Evolutionary conservation across 1,140 invertebrate genomes (phyloP), one percentile per base, ranked within the genome.

Genomic region (Diuraphis noxia): DNA sequence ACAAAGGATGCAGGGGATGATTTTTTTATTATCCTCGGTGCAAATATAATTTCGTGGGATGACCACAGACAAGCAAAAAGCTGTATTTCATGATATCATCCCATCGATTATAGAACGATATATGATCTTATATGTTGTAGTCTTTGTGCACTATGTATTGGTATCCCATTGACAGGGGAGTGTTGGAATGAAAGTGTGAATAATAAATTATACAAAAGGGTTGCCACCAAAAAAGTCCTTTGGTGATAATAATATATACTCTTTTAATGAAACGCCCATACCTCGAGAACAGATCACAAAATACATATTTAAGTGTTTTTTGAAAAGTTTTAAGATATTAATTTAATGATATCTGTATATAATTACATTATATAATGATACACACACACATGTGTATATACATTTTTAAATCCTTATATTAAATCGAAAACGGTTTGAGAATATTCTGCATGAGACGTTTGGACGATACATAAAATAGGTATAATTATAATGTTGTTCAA

Each of bases 171-270:
- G 77, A 79, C 77, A 79, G 34, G 34, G 21, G 77, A 79, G 34
- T 79, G 34, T 79, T 38, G 72, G 72, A 34, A 19, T 34, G 34
- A 79, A 79, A 79, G 34, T 38, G 34, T 79, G 77, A 79, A 79
- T 38, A 79, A 79, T 79, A 79, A 79, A 79, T 79, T 79, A 38
- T 21, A 38, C 77, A 79, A 79, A 79, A 38, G 77, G 77, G 77
- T 38, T 79, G 19, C 7, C 36, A 21, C 19, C 7, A 19, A 8
- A 38, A 36, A 21, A 79, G 77, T 23, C 34, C 34, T 79, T 23
- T 38, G 17, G n/a, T 79, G n/a, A 36, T 79, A 79, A 38, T 79
- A 38, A 36, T 25, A 25, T n/a, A 79, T 38, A 38, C 34, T 79
- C 38, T 38, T 72, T 79, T 79, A 38, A 79, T 38, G 38, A 21